Conservation (phyloP, 2,888 invertebrate species). For the Colletes collaris region DNA sequence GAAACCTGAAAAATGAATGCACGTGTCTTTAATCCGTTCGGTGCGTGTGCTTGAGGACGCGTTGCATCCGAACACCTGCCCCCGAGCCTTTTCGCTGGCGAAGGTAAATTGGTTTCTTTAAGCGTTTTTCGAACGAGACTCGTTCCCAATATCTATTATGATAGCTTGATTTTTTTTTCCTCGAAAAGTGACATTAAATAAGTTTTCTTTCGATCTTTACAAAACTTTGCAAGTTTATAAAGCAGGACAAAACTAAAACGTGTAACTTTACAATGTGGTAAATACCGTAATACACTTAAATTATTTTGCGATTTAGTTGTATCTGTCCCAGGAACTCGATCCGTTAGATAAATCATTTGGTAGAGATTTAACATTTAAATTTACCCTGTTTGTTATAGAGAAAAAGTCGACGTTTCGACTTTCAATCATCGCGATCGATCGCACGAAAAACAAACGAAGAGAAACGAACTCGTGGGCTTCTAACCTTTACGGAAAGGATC, state of each 20-base stretch:
- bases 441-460: conserved; percentile 11
- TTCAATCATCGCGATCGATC: not conserved
- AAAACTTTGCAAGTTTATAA: too few species aligned
- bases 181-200: too few species aligned
- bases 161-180: too few species aligned
- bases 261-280: too few species aligned
- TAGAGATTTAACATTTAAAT: conserved; percentile 35
- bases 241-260: too few species aligned
- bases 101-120: too few species aligned
- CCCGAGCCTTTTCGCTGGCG: not conserved
- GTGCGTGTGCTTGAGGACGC: conserved; percentile 20
- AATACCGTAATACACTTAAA: too few species aligned
- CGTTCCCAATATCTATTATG: too few species aligned
- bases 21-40: conserved; percentile 48
- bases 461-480: not conserved
- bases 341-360: conserved; percentile 4
- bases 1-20: conserved; percentile 88
- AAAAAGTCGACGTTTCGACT: not conserved
- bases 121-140: too few species aligned
- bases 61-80: not conserved
- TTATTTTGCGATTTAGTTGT: too few species aligned
- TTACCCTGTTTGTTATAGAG: conserved; percentile 5
- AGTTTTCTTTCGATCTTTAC: too few species aligned
- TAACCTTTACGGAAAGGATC: conserved; percentile 3
- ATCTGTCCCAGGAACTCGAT: too few species aligned